A percentile compares a stretch with the other conserved stretches of the same genome.
These are phyloP conservation scores for Coendou prehensilis DNA, from an alignment of 2,797 vertebrate species.

Conservation along the genomic window DNA sequence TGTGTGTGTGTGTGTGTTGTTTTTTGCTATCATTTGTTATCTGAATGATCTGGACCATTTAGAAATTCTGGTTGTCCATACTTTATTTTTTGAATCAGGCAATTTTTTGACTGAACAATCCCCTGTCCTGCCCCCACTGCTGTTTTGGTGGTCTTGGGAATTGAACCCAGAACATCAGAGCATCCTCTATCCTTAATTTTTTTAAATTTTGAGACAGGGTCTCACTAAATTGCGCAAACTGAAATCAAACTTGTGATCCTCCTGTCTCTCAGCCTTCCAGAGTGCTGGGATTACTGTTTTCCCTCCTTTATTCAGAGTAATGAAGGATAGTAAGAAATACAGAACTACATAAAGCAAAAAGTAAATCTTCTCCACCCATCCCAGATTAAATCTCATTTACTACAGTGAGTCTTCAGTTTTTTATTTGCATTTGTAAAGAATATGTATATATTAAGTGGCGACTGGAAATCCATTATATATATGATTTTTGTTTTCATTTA, in stretches of 20 bases:
- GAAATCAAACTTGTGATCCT: background rate
- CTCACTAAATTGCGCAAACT: background rate
- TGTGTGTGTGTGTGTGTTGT: background rate
- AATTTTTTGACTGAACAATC: background rate
- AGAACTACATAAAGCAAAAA: background rate
- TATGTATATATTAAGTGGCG: background rate
- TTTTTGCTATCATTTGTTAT: background rate
- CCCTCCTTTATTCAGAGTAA: background rate
- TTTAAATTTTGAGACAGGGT: background rate
- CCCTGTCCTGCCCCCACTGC: background rate
- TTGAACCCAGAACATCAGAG: background rate
- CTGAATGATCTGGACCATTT: background rate
- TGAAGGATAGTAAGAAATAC: constrained; percentile 17
- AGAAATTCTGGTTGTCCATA: background rate
- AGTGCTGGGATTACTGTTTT: background rate
- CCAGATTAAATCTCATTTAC: constrained; percentile 10
- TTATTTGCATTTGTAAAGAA: constrained; percentile 26
- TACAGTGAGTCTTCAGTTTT: background rate
- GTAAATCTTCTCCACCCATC: background rate
- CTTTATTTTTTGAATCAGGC: constrained; percentile 3
- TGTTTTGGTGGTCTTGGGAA: background rate
- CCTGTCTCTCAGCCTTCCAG: background rate
- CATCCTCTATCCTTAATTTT: background rate
- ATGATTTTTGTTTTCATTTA: constrained; percentile 43
- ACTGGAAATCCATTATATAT: background rate